Evolutionary conservation across 2,888 invertebrate species (phyloP).

Genomic region (Macaria liturata): DNA sequence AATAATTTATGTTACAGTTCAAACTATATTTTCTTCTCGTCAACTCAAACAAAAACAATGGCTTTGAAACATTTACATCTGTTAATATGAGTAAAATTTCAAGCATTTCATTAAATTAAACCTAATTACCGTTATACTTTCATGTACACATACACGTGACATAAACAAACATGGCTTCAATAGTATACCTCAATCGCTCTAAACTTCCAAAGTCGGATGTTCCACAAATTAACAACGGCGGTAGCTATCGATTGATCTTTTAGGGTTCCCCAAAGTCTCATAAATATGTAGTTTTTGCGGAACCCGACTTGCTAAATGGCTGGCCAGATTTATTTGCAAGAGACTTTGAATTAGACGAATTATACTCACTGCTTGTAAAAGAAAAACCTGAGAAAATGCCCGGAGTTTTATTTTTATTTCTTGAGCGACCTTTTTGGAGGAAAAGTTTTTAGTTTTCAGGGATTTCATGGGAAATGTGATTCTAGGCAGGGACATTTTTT

Average conservation of each 20-base stretch:
- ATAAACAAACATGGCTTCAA: too few species aligned
- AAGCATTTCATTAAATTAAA: not conserved
- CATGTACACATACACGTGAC: too few species aligned
- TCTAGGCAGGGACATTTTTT: too few species aligned
- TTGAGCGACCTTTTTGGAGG: not conserved
- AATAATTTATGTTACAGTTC: too few species aligned
- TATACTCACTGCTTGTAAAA: constrained; percentile 23
- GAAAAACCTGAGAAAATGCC: not conserved
- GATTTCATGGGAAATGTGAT: too few species aligned
- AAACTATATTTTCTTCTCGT: too few species aligned
- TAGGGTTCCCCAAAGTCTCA: constrained; percentile 50
- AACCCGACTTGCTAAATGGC: constrained; percentile 50
- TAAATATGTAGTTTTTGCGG: constrained; percentile 58
- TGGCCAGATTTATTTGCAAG: constrained; percentile 47
- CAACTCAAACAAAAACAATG: too few species aligned
- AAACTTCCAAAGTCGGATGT: not conserved
- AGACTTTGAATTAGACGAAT: constrained; percentile 35
- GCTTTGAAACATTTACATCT: too few species aligned
- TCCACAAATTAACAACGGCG: constrained; percentile 45
- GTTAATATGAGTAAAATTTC: not conserved
- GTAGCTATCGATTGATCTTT: constrained; percentile 51
- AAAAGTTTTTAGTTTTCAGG: not conserved
- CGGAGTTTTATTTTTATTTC: constrained; percentile 4
- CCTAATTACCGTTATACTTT: too few species aligned
- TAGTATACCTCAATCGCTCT: too few species aligned